Conservation (phyloP, 1,140 invertebrate species). For the Trachymyrmex cornetzi region DNA sequence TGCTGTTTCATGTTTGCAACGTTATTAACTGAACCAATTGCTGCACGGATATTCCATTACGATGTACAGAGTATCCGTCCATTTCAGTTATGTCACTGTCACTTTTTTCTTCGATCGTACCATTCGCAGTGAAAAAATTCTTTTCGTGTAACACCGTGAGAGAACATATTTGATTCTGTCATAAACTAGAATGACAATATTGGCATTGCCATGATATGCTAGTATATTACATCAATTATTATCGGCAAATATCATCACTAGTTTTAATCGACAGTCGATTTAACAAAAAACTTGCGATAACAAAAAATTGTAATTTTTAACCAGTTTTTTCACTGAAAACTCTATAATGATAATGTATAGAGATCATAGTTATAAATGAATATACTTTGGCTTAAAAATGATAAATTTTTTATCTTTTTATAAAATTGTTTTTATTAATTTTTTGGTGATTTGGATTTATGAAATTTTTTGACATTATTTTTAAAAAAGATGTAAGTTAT, state of each 20-base stretch:
- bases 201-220: not conserved
- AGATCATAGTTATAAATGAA: not conserved
- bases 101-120: conserved; percentile 5
- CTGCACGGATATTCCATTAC: conserved; percentile 58
- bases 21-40: conserved; percentile 63
- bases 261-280: not conserved
- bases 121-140: not conserved
- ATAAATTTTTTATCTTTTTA: not conserved
- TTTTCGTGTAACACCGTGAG: not conserved
- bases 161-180: conserved; percentile 2
- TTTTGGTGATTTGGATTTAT: not conserved
- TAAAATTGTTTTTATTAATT: not conserved
- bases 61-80: not conserved
- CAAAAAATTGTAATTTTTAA: not conserved
- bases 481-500: not conserved
- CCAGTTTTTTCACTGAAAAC: not conserved
- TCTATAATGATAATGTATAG: no score
- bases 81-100: not conserved
- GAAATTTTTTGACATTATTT: not conserved
- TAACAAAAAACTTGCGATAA: not conserved
- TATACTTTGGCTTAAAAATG: not conserved
- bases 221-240: not conserved
- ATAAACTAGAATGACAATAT: conserved; percentile 28
- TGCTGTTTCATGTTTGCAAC: not conserved
- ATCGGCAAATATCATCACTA: conserved; percentile 15